phyloP scores from a whole-genome alignment of 92 coral and sea anemone genomes.

The Porites rus region DNA sequence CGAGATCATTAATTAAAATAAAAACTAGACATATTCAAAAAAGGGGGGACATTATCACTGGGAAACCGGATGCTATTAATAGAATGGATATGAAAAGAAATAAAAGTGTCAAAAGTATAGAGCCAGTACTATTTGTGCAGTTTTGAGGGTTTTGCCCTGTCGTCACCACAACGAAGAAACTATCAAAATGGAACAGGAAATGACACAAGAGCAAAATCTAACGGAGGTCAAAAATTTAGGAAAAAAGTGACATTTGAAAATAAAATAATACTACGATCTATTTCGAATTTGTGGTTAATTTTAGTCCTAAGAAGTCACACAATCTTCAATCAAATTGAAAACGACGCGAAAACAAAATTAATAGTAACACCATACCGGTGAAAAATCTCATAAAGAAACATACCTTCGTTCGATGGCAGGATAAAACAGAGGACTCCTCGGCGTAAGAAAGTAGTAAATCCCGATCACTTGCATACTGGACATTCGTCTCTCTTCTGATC shows the following conservation, averaged over 20 bases:
- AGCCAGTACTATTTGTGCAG: neutral
- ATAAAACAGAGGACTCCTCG: conserved; percentile 74
- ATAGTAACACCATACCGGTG: conserved; percentile 30
- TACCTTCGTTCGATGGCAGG: conserved; percentile 77
- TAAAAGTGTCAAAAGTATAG: neutral
- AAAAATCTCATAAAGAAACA: conserved; percentile 20
- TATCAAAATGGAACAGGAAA: neutral
- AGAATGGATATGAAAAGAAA: neutral
- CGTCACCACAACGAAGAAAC: neutral
- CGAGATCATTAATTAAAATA: neutral
- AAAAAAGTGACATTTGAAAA: neutral
- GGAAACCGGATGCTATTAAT: conserved; percentile 18
- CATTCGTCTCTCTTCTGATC: conserved; percentile 75
- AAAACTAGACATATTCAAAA: conserved; percentile 7
- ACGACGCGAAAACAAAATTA: conserved; percentile 7
- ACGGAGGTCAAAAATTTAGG: neutral
- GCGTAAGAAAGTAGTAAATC: conserved; percentile 63
- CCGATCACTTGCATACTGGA: conserved; percentile 63
- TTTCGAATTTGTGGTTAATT: neutral
- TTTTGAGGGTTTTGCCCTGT: neutral
- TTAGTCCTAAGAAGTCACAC: conserved; percentile 35
- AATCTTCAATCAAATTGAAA: conserved; percentile 22
- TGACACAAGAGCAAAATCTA: neutral
- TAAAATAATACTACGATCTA: neutral
- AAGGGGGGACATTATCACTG: neutral